These are phyloP conservation scores for Aelia acuminata DNA, from an alignment of 2,888 invertebrate species.

Conservation along the genomic window DNA sequence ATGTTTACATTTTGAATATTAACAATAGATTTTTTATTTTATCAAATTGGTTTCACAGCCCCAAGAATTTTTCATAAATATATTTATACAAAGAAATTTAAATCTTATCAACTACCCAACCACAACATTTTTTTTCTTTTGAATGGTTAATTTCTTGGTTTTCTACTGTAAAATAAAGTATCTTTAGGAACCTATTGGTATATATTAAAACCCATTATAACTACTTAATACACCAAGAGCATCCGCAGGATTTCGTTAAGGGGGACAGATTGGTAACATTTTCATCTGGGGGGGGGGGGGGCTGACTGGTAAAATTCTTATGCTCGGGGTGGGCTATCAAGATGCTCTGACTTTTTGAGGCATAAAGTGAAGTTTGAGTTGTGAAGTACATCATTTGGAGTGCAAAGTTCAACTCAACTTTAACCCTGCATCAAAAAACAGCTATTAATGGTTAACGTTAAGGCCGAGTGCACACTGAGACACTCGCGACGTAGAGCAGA, in stretches of 20 bases:
- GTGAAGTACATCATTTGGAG: too few relatives aligned
- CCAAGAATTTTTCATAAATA: background rate
- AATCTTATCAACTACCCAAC: background rate
- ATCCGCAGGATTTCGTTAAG: background rate
- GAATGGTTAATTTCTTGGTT: background rate
- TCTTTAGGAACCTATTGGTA: background rate
- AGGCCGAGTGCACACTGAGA: too few relatives aligned
- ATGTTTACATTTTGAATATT: conserved; percentile 28
- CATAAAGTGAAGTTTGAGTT: too few relatives aligned
- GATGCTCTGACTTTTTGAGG: too few relatives aligned
- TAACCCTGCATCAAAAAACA: too few relatives aligned
- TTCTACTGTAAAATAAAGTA: conserved; percentile 24
- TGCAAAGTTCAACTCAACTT: too few relatives aligned
- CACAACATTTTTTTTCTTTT: background rate
- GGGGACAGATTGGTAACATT: too few relatives aligned
- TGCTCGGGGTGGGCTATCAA: too few relatives aligned
- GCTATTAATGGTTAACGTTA: too few relatives aligned
- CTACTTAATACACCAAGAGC: background rate
- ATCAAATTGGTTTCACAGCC: background rate
- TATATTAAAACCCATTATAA: background rate
- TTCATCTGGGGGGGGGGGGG: too few relatives aligned
- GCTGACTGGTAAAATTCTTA: too few relatives aligned
- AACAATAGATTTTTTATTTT: conserved; percentile 38
- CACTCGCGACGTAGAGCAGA: too few relatives aligned
- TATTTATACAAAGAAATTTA: background rate